Percentiles rank a stretch among this genome's conserved stretches.
Evolutionary conservation across 2,888 invertebrate species (phyloP).

Genomic region (Nasonovia ribisnigri): DNA sequence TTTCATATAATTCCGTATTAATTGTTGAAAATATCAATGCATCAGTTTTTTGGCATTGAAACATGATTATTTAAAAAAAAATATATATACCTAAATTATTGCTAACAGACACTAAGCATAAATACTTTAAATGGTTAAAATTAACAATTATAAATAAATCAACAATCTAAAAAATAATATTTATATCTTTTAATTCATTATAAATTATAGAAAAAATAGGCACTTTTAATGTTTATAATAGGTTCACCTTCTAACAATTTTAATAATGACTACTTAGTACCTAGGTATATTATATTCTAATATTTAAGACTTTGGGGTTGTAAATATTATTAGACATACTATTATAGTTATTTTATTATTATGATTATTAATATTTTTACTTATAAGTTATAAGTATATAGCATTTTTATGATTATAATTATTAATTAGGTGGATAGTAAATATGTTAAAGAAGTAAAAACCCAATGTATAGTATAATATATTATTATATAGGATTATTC

Average conservation of each 20-base stretch:
- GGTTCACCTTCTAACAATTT: background rate
- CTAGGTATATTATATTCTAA: background rate
- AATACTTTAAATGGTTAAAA: background rate
- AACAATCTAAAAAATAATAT: background rate
- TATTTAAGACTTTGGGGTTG: background rate
- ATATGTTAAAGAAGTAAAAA: background rate
- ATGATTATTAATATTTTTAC: background rate
- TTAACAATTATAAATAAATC: background rate
- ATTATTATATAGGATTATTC: background rate
- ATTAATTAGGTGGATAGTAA: background rate
- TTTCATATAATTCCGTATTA: background rate
- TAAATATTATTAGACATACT: background rate
- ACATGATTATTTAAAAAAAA: background rate
- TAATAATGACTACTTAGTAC: background rate
- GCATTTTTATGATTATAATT: background rate
- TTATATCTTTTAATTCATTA: background rate
- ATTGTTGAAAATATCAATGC: background rate
- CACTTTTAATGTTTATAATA: background rate
- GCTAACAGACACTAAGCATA: background rate
- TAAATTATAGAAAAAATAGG: constrained; percentile 3
- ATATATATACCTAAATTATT: background rate
- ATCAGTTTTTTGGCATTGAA: background rate
- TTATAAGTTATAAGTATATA: background rate
- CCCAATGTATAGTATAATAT: background rate
- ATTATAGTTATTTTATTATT: background rate